These are phyloP conservation scores for Hemicentrotus pulcherrimus DNA, from an alignment of 35 echinoderm and acorn worm species.

Conservation along the genomic window DNA sequence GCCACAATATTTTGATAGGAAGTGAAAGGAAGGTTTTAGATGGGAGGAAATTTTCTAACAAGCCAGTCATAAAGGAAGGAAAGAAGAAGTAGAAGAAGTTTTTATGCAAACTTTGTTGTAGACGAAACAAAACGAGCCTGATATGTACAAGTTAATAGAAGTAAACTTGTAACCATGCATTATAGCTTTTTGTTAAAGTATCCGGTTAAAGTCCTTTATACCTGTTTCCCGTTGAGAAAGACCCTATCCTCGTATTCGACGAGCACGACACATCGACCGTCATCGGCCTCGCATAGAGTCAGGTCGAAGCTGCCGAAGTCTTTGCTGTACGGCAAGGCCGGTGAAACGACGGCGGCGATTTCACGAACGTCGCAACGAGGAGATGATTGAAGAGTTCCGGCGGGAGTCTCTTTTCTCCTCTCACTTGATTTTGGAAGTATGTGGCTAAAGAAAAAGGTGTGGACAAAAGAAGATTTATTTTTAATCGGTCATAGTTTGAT, in stretches of 20 bases:
- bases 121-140: no score
- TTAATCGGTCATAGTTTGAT: no score
- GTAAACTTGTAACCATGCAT: no score
- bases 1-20: no score
- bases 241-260: constrained; percentile 82
- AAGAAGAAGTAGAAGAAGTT: no score
- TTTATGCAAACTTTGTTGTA: no score
- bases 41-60: no score
- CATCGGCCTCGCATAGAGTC: constrained; percentile 75
- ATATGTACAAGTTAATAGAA: no score
- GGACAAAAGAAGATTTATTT: neutral
- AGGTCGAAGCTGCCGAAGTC: constrained; percentile 92
- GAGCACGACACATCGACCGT: constrained; percentile 77
- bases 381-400: neutral
- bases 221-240: constrained; percentile 88
- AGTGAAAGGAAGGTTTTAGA: no score
- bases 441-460: neutral
- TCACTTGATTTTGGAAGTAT: neutral
- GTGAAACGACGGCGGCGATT: neutral
- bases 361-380: neutral
- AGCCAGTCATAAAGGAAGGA: no score
- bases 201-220: neutral
- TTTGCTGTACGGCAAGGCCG: constrained; percentile 73
- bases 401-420: neutral
- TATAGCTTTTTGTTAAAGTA: no score